These are phyloP conservation scores for Euborellia annulipes DNA, from an alignment of 1,140 invertebrate genomes.

Conservation along the genomic window DNA sequence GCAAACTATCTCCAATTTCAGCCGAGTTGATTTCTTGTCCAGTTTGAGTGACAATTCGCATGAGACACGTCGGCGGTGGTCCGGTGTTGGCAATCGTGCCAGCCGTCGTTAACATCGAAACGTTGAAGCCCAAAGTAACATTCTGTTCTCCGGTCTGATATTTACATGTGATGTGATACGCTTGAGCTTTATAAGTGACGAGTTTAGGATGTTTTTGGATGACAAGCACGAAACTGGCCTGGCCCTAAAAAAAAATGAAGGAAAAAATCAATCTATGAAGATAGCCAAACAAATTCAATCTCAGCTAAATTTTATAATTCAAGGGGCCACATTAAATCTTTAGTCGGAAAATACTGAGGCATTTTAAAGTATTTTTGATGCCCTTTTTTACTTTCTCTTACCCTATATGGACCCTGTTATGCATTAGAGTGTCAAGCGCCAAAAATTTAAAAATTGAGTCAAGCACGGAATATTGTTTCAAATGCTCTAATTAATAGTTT, in stretches of 20 bases:
- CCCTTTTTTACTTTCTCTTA: no score
- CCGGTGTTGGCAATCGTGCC: constrained; percentile 91
- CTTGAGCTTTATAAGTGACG: constrained; percentile 86
- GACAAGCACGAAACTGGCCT: constrained; percentile 81
- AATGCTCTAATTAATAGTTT: no score
- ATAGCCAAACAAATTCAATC: background rate
- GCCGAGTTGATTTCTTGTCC: constrained; percentile 79
- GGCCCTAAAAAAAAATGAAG: constrained; percentile 42
- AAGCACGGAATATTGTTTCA: no score
- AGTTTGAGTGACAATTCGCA: constrained; percentile 76
- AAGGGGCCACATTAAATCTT: no score
- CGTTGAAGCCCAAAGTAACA: constrained; percentile 83
- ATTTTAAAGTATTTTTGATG: no score
- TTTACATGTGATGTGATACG: constrained; percentile 87
- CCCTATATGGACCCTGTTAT: no score
- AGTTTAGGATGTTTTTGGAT: constrained; percentile 91
- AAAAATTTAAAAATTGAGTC: no score
- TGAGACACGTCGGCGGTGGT: constrained; percentile 79
- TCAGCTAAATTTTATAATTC: background rate
- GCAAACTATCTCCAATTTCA: constrained; percentile 81
- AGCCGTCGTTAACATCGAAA: constrained; percentile 86
- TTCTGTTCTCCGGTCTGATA: constrained; percentile 89
- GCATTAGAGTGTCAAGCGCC: no score
- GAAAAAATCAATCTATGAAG: background rate
- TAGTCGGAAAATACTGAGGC: no score